Percentiles rank a stretch among this genome's conserved stretches.
Evolutionary conservation across 2,888 invertebrate species (phyloP).

Genomic region (Rhorus exstirpatorius): DNA sequence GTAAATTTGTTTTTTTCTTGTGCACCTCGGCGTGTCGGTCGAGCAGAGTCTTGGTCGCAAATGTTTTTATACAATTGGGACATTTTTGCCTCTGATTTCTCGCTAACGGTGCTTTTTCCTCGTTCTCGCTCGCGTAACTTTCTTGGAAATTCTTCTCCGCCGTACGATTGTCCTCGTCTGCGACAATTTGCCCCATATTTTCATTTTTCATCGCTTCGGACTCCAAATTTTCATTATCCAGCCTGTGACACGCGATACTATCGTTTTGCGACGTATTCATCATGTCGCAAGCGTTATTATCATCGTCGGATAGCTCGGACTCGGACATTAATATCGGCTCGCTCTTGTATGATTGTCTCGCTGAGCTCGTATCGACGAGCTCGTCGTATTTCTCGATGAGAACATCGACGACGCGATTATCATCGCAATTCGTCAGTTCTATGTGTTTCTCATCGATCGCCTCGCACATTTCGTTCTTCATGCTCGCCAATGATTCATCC

Average conservation of each 20-base stretch:
- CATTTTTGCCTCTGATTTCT: slow-evolving; percentile 79
- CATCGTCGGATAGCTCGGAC: slow-evolving; percentile 38
- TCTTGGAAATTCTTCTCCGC: slow-evolving; percentile 48
- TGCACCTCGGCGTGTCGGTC: slow-evolving; percentile 78
- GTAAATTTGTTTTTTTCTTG: slow-evolving; percentile 76
- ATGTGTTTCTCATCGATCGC: slow-evolving; percentile 27
- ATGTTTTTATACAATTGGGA: slow-evolving; percentile 79
- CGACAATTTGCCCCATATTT: background rate
- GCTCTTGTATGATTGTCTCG: slow-evolving; percentile 1
- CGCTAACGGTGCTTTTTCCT: slow-evolving; percentile 79
- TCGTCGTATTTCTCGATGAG: slow-evolving; percentile 64
- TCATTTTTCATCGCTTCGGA: no score
- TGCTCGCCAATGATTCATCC: background rate
- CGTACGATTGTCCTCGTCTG: background rate
- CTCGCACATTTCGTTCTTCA: slow-evolving; percentile 6
- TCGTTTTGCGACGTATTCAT: background rate
- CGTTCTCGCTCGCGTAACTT: slow-evolving; percentile 74
- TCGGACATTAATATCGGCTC: slow-evolving; percentile 39
- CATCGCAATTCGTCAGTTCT: background rate
- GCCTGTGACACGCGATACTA: background rate
- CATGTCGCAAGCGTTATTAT: background rate
- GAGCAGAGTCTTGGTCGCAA: slow-evolving; percentile 76
- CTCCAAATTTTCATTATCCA: background rate
- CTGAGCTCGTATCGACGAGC: slow-evolving; percentile 31
- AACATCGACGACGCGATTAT: slow-evolving; percentile 31